A percentile compares a stretch with the other conserved stretches of the same genome.
Evolutionary conservation across 2,888 invertebrate genomes (phyloP).

Genomic region (Standfussiana lucernea): DNA sequence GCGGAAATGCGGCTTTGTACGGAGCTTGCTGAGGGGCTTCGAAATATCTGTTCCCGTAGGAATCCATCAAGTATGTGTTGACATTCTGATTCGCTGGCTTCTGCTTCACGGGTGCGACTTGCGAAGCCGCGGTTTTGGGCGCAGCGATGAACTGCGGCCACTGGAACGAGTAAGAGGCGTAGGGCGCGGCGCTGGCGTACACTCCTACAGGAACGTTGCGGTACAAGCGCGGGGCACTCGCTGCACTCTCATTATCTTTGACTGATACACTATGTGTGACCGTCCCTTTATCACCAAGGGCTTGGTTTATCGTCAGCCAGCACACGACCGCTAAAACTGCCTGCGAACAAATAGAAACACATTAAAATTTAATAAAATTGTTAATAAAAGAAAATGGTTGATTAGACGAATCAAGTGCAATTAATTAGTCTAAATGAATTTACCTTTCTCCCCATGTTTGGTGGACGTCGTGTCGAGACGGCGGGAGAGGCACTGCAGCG

Average conservation of each 20-base stretch:
- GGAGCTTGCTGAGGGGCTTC: conserved; percentile 79
- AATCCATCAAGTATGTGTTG: conserved; percentile 83
- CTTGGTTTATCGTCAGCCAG: conserved; percentile 77
- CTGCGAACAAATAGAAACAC: conserved; percentile 76
- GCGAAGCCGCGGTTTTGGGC: conserved; percentile 75
- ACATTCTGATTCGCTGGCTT: conserved; percentile 76
- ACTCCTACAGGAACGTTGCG: conserved; percentile 79
- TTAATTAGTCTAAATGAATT: conserved; percentile 59
- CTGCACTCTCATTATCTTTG: conserved; percentile 80
- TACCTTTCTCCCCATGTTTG: conserved; percentile 87
- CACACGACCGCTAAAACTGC: conserved; percentile 78
- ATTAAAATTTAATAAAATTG: conserved; percentile 29
- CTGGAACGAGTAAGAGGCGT: conserved; percentile 83
- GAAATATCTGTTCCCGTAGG: conserved; percentile 85
- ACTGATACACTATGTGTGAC: conserved; percentile 70
- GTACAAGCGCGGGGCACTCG: conserved; percentile 82
- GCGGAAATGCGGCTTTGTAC: conserved; percentile 82
- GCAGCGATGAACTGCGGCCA: conserved; percentile 75
- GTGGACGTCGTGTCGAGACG: conserved; percentile 78
- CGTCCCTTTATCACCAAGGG: conserved; percentile 70
- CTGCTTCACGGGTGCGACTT: conserved; percentile 79
- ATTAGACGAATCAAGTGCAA: conserved; percentile 15
- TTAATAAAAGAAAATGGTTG: background rate
- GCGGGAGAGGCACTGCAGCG: conserved; percentile 83
- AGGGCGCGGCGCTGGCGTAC: conserved; percentile 84